Evolutionary conservation across 2,797 vertebrate genomes (phyloP), one percentile per base, ranked within the genome.

Genomic region (Typhlichthys subterraneus): DNA sequence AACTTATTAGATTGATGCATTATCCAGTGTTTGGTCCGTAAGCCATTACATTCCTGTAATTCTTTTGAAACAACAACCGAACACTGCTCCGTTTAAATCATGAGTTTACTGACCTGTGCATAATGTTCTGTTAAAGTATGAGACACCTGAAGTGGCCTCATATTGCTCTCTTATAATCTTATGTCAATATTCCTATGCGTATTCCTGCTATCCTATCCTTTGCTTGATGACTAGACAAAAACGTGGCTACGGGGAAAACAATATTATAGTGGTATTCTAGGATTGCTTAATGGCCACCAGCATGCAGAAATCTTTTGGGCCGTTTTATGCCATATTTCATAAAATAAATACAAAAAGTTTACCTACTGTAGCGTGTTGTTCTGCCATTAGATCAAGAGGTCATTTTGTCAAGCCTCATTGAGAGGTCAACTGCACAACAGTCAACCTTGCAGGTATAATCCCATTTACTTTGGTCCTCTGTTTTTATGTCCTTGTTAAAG

Each of bases 401-500:
- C 38, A 51, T 75, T 81, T 77, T 75, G 57, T 69, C 65, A 76
- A 45, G 48, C 49, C 70, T 80, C 52, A 72, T 72, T 53, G 69
- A 57, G 77, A 73, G 84, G 85, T 86, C 82, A 80, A 1, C 72
- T 45, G 70, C 61, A 13, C 75, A 74, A 33, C 69, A 12, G 23
- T 33, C 12, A 58, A 58, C 78, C 85, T 72, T 70, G 69, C 77
- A 89, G 85, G 85, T 88, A 77, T 87, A 84, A 84, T 85, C 70
- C 81, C 73, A 85, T 89, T 86, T 84, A 77, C 71, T 73, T 62
- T 72, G 75, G 79, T 86, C 63, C 68, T 63, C 71, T 57, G 65
- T 61, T 90, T 89, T 88, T 88, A 87, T 88, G 77, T 59, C 69
- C 75, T 87, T 71, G 81, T 88, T 87, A 88, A 90, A 88, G 85